Evolutionary conservation across 2,113 vertebrate species (phyloP).

Genomic region (Poecilia latipinna): DNA sequence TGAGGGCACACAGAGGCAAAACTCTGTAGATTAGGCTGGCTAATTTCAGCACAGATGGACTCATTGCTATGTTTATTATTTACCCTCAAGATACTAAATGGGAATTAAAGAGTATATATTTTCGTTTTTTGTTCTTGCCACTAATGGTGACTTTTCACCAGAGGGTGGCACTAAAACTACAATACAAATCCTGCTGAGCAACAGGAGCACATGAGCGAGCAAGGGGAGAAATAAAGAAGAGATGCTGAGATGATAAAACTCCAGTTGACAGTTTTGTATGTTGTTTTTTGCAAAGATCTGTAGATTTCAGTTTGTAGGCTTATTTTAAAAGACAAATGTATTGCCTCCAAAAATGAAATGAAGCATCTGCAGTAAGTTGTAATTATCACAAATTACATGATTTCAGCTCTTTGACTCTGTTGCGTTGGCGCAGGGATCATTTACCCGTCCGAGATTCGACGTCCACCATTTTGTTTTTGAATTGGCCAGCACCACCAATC

Average conservation of each 20-base stretch:
- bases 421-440: too few species aligned
- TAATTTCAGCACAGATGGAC: not conserved
- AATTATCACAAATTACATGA: too few species aligned
- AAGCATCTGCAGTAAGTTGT: too few species aligned
- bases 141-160: not conserved
- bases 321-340: too few species aligned
- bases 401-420: too few species aligned
- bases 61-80: not conserved
- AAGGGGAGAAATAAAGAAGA: not conserved
- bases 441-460: too few species aligned
- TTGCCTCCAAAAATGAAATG: too few species aligned
- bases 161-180: conserved; percentile 20
- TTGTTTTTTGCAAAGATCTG: too few species aligned
- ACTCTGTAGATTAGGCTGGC: not conserved
- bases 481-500: not conserved
- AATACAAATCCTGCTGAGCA: not conserved
- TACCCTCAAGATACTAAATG: not conserved
- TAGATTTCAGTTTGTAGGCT: too few species aligned
- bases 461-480: too few species aligned
- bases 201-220: not conserved
- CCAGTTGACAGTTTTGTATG: not conserved
- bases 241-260: not conserved
- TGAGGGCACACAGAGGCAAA: conserved; percentile 17
- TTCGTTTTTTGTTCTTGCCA: not conserved
- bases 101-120: not conserved